phyloP scores from a whole-genome alignment of 2,888 invertebrate species.

The Neoascia interrupta region DNA sequence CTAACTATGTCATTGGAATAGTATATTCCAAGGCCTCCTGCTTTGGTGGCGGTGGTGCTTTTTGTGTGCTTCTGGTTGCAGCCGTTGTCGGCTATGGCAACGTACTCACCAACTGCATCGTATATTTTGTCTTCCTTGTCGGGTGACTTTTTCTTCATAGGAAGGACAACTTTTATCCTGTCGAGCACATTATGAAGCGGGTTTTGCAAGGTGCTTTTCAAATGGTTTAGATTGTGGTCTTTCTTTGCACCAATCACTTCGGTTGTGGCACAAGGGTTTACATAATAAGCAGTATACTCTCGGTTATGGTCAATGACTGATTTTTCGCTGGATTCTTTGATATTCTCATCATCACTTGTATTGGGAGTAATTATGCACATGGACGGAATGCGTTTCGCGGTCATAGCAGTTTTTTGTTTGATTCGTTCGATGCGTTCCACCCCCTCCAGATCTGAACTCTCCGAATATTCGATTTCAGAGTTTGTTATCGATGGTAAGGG shows the following conservation, averaged over 20 bases:
- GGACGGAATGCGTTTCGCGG: conserved; percentile 92
- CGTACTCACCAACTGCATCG: conserved; percentile 86
- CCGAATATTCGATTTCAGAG: conserved; percentile 89
- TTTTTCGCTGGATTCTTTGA: conserved; percentile 62
- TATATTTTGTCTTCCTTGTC: conserved; percentile 81
- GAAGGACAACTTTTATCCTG: conserved; percentile 85
- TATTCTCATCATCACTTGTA: conserved; percentile 90
- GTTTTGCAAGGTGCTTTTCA: conserved; percentile 79
- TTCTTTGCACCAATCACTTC: conserved; percentile 73
- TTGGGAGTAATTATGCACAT: conserved; percentile 95
- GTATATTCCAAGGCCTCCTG: conserved; percentile 79
- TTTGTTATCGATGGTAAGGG: conserved; percentile 71
- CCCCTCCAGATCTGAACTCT: conserved; percentile 93
- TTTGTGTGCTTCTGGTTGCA: conserved; percentile 84
- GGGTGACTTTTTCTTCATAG: conserved; percentile 81
- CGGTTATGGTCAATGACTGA: conserved; percentile 30
- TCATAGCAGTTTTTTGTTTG: conserved; percentile 91
- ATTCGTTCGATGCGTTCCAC: conserved; percentile 92
- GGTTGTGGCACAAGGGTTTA: conserved; percentile 71
- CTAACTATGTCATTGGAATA: conserved; percentile 86
- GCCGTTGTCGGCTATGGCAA: conserved; percentile 90
- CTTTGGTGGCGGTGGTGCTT: conserved; percentile 47
- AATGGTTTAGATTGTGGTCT: conserved; percentile 78
- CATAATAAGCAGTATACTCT: conserved; percentile 73
- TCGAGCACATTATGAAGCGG: conserved; percentile 88